Evolutionary conservation across 2,888 invertebrate genomes (phyloP).

Genomic region (Hyposoter didymator): DNA sequence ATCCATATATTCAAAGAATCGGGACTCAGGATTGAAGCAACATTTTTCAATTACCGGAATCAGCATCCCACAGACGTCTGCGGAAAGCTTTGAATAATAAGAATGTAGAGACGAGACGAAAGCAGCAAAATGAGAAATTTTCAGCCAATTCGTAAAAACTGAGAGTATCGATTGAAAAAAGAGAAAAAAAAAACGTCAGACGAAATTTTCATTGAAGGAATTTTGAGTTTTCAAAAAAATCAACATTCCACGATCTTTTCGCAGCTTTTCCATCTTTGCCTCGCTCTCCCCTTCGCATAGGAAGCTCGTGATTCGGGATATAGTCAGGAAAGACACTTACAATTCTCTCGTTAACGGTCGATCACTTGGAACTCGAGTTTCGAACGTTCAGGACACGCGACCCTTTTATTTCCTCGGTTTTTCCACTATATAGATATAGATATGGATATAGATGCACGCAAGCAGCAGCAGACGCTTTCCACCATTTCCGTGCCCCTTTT

Average conservation of each 20-base stretch:
- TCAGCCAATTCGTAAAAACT: background rate
- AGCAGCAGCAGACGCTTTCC: conserved; percentile 26
- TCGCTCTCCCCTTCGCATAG: background rate
- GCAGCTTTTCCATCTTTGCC: too few species aligned
- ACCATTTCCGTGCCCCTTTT: conserved; percentile 59
- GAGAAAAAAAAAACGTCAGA: too few species aligned
- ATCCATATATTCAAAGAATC: conserved; percentile 1
- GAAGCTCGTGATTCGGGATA: conserved; percentile 48
- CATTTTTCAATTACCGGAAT: conserved; percentile 79
- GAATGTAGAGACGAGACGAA: conserved; percentile 15
- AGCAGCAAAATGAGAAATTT: background rate
- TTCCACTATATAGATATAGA: conserved; percentile 38
- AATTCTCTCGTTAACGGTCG: conserved; percentile 68
- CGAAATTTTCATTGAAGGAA: too few species aligned
- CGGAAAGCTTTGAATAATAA: conserved; percentile 50
- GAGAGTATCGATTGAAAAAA: background rate
- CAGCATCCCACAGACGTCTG: conserved; percentile 55
- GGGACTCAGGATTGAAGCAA: conserved; percentile 76
- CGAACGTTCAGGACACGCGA: conserved; percentile 68
- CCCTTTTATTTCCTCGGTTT: conserved; percentile 68
- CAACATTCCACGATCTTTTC: too few species aligned
- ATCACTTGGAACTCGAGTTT: conserved; percentile 51
- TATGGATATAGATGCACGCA: background rate
- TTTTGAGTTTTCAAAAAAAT: too few species aligned
- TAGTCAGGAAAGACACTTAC: conserved; percentile 60